Evolutionary conservation across 2,113 vertebrate genomes (phyloP), one percentile per base, ranked within the genome.

Genomic region (Brachyhypopomus gauderio): DNA sequence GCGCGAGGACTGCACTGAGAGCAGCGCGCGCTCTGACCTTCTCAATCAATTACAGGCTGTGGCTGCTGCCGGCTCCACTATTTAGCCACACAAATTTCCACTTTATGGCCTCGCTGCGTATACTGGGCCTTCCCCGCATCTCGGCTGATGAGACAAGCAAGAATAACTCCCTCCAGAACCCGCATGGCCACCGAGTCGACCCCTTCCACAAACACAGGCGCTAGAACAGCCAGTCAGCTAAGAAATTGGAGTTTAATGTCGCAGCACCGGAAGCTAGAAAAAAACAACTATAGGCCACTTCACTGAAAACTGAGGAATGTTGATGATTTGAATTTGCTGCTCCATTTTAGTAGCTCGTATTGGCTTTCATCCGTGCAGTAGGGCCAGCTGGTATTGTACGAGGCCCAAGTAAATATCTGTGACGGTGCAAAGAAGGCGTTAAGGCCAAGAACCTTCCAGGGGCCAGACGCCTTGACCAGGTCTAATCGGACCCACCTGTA

Each of bases 11-110:
- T 63, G 75, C 74, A 62, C 58, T 63, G 75, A 70, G 55, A 83
- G 52, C 64, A 66, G 83, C 79, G 27, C 30, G 78, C 75, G 62
- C 78, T 45, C 76, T 34, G 45, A 85, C 79, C 78, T 81, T 79
- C 81, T 79, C 77, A 83, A 87, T 89, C 87, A 89, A 82, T 87
- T 87, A 85, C 76, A 77, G 70, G 48, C 69, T 63, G 72, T 75
- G 85, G 72, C 74, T 75, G 79, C 63, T 59, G 64, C 78, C 77
- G 82, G 87, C 76, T 59, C 70, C 38, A 67, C 62, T 79, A 81
- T 88, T 82, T 87, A 86, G 75, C 79, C 78, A 71, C 78, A 73
- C 75, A 83, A 73, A 87, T 86, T 79, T 83, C 48, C 59, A 84
- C 55, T 88, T 78, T 78, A 60, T 85, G 80, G 69, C 77, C 81